Percentiles rank a stretch among this genome's conserved stretches.
Evolutionary conservation across 2,888 invertebrate genomes (phyloP).

Genomic region (Cerastis rubricosa): DNA sequence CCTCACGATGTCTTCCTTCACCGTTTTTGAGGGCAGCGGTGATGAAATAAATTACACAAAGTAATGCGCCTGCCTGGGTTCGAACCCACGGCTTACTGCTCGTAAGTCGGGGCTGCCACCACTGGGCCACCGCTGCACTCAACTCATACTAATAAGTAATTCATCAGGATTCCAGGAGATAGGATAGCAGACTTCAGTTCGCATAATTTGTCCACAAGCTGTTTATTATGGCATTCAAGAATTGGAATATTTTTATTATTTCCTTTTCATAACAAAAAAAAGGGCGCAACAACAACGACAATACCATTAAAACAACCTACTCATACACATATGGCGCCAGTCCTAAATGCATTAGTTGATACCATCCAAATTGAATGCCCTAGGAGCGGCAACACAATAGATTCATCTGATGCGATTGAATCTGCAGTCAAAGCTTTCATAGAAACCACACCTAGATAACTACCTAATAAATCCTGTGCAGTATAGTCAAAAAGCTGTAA

Average conservation of each 20-base stretch:
- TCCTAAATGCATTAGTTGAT: conserved; percentile 28
- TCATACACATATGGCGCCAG: not conserved
- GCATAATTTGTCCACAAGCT: not conserved
- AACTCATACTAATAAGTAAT: not conserved
- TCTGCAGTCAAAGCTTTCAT: conserved; percentile 30
- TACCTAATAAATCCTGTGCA: not conserved
- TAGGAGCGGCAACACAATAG: conserved; percentile 24
- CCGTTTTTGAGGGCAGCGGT: too few relatives aligned
- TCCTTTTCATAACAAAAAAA: not conserved
- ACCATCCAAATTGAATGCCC: conserved; percentile 1
- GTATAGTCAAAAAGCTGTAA: not conserved
- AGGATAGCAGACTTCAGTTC: too few relatives aligned
- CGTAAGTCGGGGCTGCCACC: too few relatives aligned
- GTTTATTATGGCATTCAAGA: not conserved
- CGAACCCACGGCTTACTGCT: too few relatives aligned
- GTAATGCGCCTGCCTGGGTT: too few relatives aligned
- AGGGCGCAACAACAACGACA: not conserved
- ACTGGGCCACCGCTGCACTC: too few relatives aligned
- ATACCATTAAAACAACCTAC: not conserved
- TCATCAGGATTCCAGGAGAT: not conserved
- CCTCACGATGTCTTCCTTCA: too few relatives aligned
- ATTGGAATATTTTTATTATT: not conserved
- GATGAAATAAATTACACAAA: too few relatives aligned
- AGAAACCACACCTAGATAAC: conserved; percentile 8
- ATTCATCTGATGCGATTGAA: conserved; percentile 12